Evolutionary conservation across 1,140 invertebrate species (phyloP).

Genomic region (Sarcophaga bullata): DNA sequence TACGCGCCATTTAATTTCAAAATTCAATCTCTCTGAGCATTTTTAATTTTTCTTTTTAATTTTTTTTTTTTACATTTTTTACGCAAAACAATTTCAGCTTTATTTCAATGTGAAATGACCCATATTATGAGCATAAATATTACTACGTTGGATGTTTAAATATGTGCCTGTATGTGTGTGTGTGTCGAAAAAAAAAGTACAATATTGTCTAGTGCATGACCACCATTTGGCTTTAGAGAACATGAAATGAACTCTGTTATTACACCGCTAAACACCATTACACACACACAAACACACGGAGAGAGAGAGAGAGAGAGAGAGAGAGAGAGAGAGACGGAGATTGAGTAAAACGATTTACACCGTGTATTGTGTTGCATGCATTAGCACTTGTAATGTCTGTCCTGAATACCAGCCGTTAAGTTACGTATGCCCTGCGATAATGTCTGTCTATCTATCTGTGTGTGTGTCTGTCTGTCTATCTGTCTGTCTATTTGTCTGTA

Average conservation of each 20-base stretch:
- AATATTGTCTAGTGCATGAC: slow-evolving; percentile 38
- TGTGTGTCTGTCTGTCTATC: background rate
- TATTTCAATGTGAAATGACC: no score
- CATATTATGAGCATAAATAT: no score
- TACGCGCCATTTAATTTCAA: no score
- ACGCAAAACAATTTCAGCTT: no score
- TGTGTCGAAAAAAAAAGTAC: background rate
- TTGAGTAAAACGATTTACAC: background rate
- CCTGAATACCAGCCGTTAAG: no score
- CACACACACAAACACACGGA: background rate
- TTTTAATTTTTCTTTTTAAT: no score
- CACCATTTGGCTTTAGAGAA: slow-evolving; percentile 19
- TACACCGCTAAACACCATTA: background rate
- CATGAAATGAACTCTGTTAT: slow-evolving; percentile 21
- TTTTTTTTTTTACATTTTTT: no score
- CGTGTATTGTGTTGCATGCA: background rate
- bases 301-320: background rate
- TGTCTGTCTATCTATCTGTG: background rate
- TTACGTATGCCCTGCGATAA: background rate
- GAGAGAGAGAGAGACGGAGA: background rate
- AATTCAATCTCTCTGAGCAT: no score
- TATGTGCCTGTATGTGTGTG: background rate
- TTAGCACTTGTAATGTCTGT: background rate
- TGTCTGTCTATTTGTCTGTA: background rate
- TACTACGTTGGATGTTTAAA: no score